Conservation (phyloP, 2,888 invertebrate genomes). For the Phaedon cochleariae region DNA sequence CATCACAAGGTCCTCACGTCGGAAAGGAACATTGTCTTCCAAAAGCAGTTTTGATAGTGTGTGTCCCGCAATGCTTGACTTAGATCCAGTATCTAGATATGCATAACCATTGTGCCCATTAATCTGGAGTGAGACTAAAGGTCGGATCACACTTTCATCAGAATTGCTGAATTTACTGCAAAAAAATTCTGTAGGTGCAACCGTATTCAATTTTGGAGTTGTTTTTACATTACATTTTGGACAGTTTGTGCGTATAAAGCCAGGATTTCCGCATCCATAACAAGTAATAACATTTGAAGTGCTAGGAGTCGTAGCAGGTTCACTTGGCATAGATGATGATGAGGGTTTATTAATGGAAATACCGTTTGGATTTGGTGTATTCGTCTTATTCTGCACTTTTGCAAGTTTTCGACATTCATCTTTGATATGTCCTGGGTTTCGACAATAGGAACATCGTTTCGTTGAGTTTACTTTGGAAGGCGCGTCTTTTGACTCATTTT, state of each 20-base stretch:
- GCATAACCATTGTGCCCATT: not conserved
- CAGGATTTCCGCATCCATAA: slow-evolving; percentile 12
- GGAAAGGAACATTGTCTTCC: not conserved
- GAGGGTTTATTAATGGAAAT: not conserved
- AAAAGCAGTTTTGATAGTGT: not conserved
- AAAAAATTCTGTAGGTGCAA: not conserved
- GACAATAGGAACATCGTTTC: not conserved
- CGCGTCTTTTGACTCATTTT: not conserved
- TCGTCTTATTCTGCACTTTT: not conserved
- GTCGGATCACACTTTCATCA: not conserved
- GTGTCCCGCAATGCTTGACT: not conserved
- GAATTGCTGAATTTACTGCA: no score
- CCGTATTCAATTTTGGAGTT: not conserved
- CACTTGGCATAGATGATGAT: not conserved
- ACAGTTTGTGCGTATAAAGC: not conserved
- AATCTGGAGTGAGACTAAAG: not conserved
- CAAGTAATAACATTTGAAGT: not conserved
- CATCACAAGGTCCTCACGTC: not conserved
- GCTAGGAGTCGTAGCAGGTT: not conserved
- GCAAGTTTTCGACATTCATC: not conserved
- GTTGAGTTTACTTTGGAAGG: not conserved
- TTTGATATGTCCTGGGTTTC: not conserved
- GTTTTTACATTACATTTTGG: slow-evolving; percentile 9
- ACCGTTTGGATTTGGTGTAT: not conserved
- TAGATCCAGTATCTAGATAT: not conserved